Percentiles rank a stretch among this genome's conserved stretches.
Evolutionary conservation across 1,140 invertebrate species (phyloP).

Genomic region (Centruroides sculpturatus): DNA sequence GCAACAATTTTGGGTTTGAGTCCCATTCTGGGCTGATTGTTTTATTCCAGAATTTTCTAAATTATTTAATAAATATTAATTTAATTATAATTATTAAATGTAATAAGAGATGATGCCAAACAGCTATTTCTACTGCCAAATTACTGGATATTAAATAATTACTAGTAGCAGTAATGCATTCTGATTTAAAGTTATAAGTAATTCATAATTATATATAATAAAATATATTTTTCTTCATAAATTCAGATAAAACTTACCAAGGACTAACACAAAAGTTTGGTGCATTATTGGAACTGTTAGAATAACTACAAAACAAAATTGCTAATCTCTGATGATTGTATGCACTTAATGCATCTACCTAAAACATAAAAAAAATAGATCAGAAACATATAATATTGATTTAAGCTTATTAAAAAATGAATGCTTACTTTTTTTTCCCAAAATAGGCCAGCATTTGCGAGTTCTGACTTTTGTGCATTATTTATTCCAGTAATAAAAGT

Average conservation of each 20-base stretch:
- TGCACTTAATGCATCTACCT: constrained; percentile 65
- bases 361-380: constrained; percentile 5
- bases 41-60: too few species aligned
- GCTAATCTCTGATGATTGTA: constrained; percentile 74
- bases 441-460: constrained; percentile 12
- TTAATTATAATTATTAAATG: too few species aligned
- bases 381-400: background rate
- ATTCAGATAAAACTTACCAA: constrained; percentile 40
- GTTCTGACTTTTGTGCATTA: background rate
- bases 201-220: too few species aligned
- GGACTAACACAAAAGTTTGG: constrained; percentile 80
- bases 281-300: constrained; percentile 57
- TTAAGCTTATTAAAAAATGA: background rate
- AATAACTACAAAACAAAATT: constrained; percentile 85
- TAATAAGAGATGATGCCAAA: too few species aligned
- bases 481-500: background rate
- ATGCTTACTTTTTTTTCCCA: constrained; percentile 13
- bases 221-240: too few species aligned
- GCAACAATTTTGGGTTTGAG: too few species aligned
- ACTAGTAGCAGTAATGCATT: too few species aligned
- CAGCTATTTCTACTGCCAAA: too few species aligned
- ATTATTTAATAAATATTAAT: too few species aligned
- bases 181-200: too few species aligned
- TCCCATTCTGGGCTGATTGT: too few species aligned
- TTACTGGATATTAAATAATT: too few species aligned